Evolutionary conservation across 2,888 invertebrate species (phyloP).

Genomic region (Trichopria drosophilae): DNA sequence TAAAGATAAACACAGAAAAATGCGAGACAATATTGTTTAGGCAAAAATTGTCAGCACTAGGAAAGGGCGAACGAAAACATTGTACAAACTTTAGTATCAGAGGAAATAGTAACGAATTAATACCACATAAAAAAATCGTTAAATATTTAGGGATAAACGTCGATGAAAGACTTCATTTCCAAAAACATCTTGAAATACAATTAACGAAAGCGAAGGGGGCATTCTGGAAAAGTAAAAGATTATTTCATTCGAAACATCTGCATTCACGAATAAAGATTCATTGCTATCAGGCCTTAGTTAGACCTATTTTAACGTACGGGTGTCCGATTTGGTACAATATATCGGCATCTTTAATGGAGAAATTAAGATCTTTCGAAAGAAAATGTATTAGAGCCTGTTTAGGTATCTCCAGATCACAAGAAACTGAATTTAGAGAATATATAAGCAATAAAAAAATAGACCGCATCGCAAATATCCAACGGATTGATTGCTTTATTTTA

Average conservation of each 20-base stretch:
- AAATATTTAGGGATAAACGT: constrained; percentile 21
- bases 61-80: background rate
- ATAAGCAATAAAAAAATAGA: too few species aligned
- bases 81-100: constrained; percentile 15
- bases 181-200: constrained; percentile 8
- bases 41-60: background rate
- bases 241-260: constrained; percentile 5
- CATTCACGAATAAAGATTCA: constrained; percentile 5
- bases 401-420: background rate
- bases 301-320: constrained; percentile 9
- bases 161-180: constrained; percentile 5
- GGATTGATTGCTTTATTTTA: constrained; percentile 9
- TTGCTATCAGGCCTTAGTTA: constrained; percentile 13
- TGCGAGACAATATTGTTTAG: background rate
- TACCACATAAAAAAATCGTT: too few species aligned
- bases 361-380: constrained; percentile 12
- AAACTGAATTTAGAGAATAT: too few species aligned
- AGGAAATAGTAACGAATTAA: constrained; percentile 2
- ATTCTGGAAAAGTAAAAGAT: background rate
- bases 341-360: constrained; percentile 13
- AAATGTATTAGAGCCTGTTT: constrained; percentile 13
- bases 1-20: background rate
- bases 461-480: too few species aligned
- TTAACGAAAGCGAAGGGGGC: constrained; percentile 16
- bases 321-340: constrained; percentile 13